These are phyloP conservation scores for Tokudaia tokunoshimensis DNA, from an alignment of 2,797 vertebrate species.

Conservation along the genomic window DNA sequence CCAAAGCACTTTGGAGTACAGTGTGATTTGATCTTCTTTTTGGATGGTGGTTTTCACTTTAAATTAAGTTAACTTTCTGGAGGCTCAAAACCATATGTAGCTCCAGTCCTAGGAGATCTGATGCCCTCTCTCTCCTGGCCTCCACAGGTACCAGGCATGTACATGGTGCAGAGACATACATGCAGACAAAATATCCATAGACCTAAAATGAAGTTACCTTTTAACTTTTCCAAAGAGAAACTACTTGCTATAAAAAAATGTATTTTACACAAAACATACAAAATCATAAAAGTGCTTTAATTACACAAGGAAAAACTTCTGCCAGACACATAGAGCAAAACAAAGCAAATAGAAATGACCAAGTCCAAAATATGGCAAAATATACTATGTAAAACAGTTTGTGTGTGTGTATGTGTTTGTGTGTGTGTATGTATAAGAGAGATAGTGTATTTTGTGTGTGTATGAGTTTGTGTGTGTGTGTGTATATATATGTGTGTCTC, in stretches of 20 bases:
- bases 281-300: neutral
- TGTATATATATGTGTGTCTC: neutral
- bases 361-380: neutral
- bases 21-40: neutral
- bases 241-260: neutral
- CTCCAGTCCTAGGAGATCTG: too few species aligned
- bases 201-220: neutral
- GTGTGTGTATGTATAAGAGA: neutral
- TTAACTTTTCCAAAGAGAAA: neutral
- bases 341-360: neutral
- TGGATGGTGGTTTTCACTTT: neutral
- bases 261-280: neutral
- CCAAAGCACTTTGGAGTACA: fast-evolving
- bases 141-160: too few species aligned
- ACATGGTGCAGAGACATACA: too few species aligned
- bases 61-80: neutral
- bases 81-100: too few species aligned
- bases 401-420: neutral
- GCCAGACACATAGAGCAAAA: neutral
- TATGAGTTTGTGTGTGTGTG: neutral
- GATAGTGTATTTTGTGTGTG: neutral
- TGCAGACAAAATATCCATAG: too few species aligned
- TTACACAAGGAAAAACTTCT: neutral
- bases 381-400: neutral
- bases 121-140: too few species aligned